phyloP scores from a whole-genome alignment of 2,888 invertebrate genomes.

The Pseudoips prasinana region DNA sequence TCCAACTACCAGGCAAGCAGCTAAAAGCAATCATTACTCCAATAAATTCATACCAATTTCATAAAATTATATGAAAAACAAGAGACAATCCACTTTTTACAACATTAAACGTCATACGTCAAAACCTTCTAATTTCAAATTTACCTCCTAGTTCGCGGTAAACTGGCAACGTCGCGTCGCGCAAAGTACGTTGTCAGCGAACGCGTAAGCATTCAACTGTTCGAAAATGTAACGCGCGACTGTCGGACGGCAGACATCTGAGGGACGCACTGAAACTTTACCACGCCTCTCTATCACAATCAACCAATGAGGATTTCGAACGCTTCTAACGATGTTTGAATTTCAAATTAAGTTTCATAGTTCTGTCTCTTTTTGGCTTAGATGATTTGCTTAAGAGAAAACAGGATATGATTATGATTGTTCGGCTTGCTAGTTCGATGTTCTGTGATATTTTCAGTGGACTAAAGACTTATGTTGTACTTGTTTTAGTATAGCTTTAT shows the following conservation, averaged over 20 bases:
- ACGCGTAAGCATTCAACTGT: constrained; percentile 76
- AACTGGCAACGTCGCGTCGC: constrained; percentile 69
- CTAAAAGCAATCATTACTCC: too few species aligned
- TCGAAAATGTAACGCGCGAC: constrained; percentile 67
- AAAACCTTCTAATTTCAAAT: constrained; percentile 40
- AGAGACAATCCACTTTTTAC: constrained; percentile 13
- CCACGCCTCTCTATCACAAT: constrained; percentile 58
- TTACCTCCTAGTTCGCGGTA: constrained; percentile 68
- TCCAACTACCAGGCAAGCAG: too few species aligned
- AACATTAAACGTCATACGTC: constrained; percentile 32
- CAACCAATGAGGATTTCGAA: constrained; percentile 51
- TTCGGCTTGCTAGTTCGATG: constrained; percentile 18
- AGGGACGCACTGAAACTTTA: constrained; percentile 57
- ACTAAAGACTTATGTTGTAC: constrained; percentile 17
- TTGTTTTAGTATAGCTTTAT: constrained; percentile 19
- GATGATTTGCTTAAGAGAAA: constrained; percentile 14
- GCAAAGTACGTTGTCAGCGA: constrained; percentile 61
- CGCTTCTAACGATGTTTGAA: constrained; percentile 40
- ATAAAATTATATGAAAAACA: constrained; percentile 4
- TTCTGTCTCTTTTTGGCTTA: constrained; percentile 35
- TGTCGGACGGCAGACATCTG: constrained; percentile 64
- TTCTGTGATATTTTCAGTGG: constrained; percentile 8
- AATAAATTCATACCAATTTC: too few species aligned
- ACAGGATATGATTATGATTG: constrained; percentile 26
- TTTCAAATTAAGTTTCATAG: constrained; percentile 29